Percentiles rank a stretch among this genome's conserved stretches.
These are phyloP conservation scores for Microtus ochrogaster DNA, from an alignment of 2,113 vertebrate genomes.

Conservation along the genomic window DNA sequence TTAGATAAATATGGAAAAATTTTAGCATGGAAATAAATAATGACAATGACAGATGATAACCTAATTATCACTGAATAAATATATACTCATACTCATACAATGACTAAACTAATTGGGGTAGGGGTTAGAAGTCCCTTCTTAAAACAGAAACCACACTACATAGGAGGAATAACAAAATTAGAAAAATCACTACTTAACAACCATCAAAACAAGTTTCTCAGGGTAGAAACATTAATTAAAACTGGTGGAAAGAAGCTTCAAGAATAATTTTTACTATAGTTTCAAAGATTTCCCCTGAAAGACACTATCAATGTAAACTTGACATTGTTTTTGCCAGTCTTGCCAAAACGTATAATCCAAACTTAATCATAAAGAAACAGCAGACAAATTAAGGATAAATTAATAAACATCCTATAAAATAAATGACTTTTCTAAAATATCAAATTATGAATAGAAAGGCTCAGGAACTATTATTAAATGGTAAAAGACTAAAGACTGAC, in stretches of 20 bases:
- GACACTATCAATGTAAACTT: conserved; percentile 15
- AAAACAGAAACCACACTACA: conserved; percentile 1
- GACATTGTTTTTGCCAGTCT: conserved; percentile 27
- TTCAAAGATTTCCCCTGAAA: neutral
- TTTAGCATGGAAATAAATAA: conserved; percentile 19
- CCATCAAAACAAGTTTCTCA: neutral
- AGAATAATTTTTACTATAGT: conserved; percentile 42
- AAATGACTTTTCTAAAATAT: conserved; percentile 3
- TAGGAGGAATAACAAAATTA: conserved; percentile 35
- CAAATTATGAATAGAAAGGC: neutral
- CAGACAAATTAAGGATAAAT: conserved; percentile 55
- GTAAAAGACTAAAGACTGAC: conserved; percentile 9
- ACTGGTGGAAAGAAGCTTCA: neutral
- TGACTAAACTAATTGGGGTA: neutral
- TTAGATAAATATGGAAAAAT: conserved; percentile 3
- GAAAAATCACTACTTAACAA: conserved; percentile 52
- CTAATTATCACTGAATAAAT: neutral
- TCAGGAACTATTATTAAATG: neutral
- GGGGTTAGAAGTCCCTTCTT: neutral
- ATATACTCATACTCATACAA: neutral
- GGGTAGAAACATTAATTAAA: conserved; percentile 49
- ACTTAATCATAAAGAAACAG: conserved; percentile 50
- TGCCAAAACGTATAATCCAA: conserved; percentile 36
- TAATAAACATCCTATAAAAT: conserved; percentile 49
- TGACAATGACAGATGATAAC: conserved; percentile 9